Conservation (phyloP, 1,140 invertebrate species). For the Polyergus mexicanus region DNA sequence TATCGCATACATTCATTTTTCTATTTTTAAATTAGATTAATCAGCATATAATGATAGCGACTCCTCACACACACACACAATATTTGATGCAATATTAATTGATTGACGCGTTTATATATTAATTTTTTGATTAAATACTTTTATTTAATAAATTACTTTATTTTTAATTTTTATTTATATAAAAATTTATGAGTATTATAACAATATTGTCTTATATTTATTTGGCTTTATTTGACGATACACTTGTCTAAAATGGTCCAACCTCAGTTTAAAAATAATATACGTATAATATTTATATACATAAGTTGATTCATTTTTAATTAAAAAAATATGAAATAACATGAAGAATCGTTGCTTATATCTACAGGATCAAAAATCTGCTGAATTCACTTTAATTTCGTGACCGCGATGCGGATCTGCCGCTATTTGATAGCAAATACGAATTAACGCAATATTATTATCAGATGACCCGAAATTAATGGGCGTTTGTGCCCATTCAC, state of each 20-base stretch:
- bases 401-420: neutral
- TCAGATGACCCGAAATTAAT: constrained; percentile 10
- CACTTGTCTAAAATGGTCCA: too few relatives aligned
- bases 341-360: neutral
- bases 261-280: too few relatives aligned
- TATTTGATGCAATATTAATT: neutral
- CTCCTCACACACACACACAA: neutral
- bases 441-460: constrained; percentile 9
- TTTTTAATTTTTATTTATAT: too few relatives aligned
- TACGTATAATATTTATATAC: neutral
- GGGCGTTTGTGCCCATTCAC: neutral
- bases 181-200: too few relatives aligned
- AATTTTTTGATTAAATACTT: neutral
- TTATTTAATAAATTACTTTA: too few relatives aligned
- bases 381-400: neutral
- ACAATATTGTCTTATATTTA: too few relatives aligned
- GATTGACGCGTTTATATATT: neutral
- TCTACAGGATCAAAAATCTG: neutral
- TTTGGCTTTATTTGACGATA: too few relatives aligned
- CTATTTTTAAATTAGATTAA: neutral
- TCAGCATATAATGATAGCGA: neutral
- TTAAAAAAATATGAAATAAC: neutral
- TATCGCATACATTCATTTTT: neutral
- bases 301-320: neutral
- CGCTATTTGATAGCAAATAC: neutral